These are phyloP conservation scores for Plemyria rubiginata DNA, from an alignment of 2,888 invertebrate species.

Conservation along the genomic window DNA sequence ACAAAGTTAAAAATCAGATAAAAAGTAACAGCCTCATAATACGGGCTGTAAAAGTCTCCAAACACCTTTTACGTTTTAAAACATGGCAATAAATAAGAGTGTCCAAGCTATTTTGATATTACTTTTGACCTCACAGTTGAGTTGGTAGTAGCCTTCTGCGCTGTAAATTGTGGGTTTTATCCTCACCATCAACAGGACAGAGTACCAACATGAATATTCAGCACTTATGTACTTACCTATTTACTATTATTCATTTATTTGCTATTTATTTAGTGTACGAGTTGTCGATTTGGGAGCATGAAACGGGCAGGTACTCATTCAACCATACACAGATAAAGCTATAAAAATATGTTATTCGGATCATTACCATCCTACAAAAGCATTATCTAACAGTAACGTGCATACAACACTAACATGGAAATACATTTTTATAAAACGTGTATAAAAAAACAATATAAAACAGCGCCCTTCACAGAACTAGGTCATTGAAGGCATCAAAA, in stretches of 20 bases:
- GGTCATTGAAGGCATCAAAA: slow-evolving; percentile 51
- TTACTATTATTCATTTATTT: no score
- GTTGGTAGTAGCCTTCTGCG: no score
- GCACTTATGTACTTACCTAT: no score
- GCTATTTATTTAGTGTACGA: background rate
- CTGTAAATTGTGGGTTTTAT: no score
- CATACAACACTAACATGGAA: slow-evolving; percentile 40
- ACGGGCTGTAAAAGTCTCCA: slow-evolving; percentile 30
- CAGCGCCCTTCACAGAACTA: slow-evolving; percentile 16
- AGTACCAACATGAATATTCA: no score
- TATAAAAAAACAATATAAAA: no score
- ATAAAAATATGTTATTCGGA: slow-evolving; percentile 41
- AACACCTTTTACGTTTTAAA: slow-evolving; percentile 32
- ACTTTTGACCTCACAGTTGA: background rate
- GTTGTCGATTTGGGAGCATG: background rate
- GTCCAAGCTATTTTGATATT: slow-evolving; percentile 5
- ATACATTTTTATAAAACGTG: slow-evolving; percentile 24
- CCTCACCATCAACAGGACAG: no score
- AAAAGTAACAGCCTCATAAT: slow-evolving; percentile 34
- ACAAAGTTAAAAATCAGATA: slow-evolving; percentile 34
- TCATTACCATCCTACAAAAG: slow-evolving; percentile 51
- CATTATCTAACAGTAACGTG: slow-evolving; percentile 41
- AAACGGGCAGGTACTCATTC: slow-evolving; percentile 4
- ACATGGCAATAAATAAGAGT: slow-evolving; percentile 21
- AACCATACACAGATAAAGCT: slow-evolving; percentile 10